phyloP scores from a whole-genome alignment of 35 echinoderm and acorn worm species.

The Eucidaris tribuloides region DNA sequence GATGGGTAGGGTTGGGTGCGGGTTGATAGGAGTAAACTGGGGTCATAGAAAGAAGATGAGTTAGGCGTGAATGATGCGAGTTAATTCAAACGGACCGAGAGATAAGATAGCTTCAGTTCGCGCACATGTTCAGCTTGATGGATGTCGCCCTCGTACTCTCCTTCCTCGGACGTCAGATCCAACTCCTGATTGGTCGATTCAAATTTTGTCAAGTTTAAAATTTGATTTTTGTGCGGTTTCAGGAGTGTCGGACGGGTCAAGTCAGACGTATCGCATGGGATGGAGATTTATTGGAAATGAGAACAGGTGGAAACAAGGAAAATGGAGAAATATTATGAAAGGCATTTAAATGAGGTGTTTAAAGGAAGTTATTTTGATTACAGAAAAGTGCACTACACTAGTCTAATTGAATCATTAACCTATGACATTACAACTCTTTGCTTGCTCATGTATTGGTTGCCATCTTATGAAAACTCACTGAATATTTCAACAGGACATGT shows the following conservation, averaged over 20 bases:
- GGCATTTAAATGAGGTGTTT: neutral
- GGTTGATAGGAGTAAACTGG: no score
- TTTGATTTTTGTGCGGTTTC: no score
- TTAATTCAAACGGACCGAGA: constrained; percentile 77
- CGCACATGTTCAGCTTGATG: constrained; percentile 34
- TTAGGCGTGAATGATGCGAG: constrained; percentile 28
- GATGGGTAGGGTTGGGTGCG: no score
- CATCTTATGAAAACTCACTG: no score
- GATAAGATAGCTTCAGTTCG: constrained; percentile 65
- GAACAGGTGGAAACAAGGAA: neutral
- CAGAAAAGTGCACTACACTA: no score
- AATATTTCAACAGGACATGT: no score
- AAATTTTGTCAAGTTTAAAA: no score
- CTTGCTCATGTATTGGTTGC: no score
- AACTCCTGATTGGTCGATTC: no score
- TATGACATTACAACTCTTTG: no score
- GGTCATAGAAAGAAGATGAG: neutral
- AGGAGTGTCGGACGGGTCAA: neutral
- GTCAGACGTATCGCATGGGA: constrained; percentile 15
- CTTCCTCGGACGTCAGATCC: constrained; percentile 95
- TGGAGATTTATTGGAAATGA: constrained; percentile 5
- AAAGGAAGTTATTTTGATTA: no score
- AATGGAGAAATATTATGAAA: neutral
- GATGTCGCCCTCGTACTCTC: constrained; percentile 91
- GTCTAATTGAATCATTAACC: no score